Evolutionary conservation across 2,797 vertebrate genomes (phyloP), one percentile per base, ranked within the genome.

Genomic region (Zalophus californianus): DNA sequence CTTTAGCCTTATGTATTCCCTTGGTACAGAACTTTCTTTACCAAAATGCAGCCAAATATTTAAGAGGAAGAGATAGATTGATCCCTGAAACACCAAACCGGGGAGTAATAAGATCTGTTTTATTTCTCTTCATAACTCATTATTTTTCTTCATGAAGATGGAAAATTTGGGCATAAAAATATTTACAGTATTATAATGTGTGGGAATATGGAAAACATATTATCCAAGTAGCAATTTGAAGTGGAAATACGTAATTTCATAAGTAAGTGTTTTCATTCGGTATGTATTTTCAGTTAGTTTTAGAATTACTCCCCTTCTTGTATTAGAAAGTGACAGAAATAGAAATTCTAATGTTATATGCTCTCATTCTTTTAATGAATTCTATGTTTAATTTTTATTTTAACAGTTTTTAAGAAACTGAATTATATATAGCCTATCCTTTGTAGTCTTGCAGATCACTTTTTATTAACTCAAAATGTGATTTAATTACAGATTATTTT

Each of bases 401-500:
- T 92, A 92, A 77, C 35, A 80, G 27, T 75, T 58, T 78, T 91
- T 95, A 94, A 83, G 70, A 94, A 91, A 86, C 54, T 9, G 35
- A 96, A 90, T 50, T 11, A 13, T 93, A 13, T 85, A 25, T 20
- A 72, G 12, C 58, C 54, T 48, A 38, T 52, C 50, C 86, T 41
- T 79, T 93, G 60, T 72, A 27, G 44, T 15, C 29, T 94, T 89
- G 15, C 11, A 92, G 38, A 68, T 96, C 38, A 60, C 72, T 87
- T 85, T 91, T 90, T 54, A 75, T 90, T 54, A 80, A 88, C 13
- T 91, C n/a, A 32, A 64, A 91, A 25, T 91, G 7, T 62, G 87
- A 94, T 90, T 89, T 92, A 92, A 86, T 95, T 94, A 80, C 2
- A 52, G 44, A 85, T 86, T 52, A 56, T 85, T 87, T 95, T 96